These are phyloP conservation scores for Paralvinella palmiformis DNA, from an alignment of 1,140 invertebrate species.

Conservation along the genomic window DNA sequence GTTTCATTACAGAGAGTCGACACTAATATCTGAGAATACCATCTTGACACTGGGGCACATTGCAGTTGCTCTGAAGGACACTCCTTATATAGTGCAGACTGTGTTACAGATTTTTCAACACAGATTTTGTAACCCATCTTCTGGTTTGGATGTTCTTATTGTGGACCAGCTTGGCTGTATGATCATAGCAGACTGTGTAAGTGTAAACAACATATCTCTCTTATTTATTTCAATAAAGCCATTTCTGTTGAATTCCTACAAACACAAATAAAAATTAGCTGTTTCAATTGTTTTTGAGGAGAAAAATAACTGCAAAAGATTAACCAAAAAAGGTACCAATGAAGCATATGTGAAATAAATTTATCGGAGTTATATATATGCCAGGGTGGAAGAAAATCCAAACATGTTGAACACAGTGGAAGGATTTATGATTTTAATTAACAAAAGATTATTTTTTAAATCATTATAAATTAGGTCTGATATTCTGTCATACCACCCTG, in stretches of 20 bases:
- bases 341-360: too few relatives aligned
- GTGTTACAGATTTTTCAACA: conserved; percentile 96
- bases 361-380: too few relatives aligned
- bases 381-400: too few relatives aligned
- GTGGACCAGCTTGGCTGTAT: conserved; percentile 96
- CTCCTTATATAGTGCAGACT: conserved; percentile 76
- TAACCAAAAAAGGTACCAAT: too few relatives aligned
- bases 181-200: conserved; percentile 69
- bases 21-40: conserved; percentile 89
- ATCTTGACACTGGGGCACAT: conserved; percentile 96
- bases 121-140: conserved; percentile 83
- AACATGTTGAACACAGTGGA: too few relatives aligned
- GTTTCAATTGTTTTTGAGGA: too few relatives aligned
- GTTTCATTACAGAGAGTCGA: conserved; percentile 65
- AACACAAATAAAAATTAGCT: too few relatives aligned
- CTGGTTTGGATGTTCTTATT: conserved; percentile 81
- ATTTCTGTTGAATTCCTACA: conserved; percentile 55
- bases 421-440: too few relatives aligned
- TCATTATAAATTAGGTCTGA: too few relatives aligned
- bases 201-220: conserved; percentile 19
- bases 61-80: conserved; percentile 85
- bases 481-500: too few relatives aligned
- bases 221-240: conserved; percentile 57
- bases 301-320: too few relatives aligned
- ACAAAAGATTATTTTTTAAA: too few relatives aligned